Evolutionary conservation across 2,797 vertebrate species (phyloP).

Genomic region (Syngnathus acus): DNA sequence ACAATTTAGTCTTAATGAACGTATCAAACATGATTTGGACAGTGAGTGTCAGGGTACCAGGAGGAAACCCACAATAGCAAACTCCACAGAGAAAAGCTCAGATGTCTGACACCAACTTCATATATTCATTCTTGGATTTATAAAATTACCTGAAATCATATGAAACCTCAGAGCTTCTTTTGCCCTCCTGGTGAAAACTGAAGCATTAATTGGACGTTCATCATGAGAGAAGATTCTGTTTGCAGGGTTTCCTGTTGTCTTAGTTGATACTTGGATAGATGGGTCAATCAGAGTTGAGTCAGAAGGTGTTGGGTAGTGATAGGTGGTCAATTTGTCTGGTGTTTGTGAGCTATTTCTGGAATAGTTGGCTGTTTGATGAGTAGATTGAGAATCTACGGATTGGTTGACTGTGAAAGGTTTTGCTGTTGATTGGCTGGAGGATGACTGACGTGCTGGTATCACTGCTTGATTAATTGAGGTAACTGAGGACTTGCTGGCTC

Average conservation of each 20-base stretch:
- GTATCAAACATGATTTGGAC: too few species aligned
- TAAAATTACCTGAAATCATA: constrained; percentile 50
- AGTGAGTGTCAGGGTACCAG: neutral
- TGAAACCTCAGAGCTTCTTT: constrained; percentile 54
- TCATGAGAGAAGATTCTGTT: constrained; percentile 14
- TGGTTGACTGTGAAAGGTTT: constrained; percentile 13
- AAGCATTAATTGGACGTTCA: constrained; percentile 23
- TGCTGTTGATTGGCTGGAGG: neutral
- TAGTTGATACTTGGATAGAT: constrained; percentile 11
- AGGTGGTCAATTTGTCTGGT: constrained; percentile 9
- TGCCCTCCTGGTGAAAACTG: constrained; percentile 35
- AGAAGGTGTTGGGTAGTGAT: neutral
- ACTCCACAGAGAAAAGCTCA: neutral
- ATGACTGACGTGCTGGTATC: neutral
- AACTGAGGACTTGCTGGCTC: constrained; percentile 13
- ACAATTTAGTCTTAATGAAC: too few species aligned
- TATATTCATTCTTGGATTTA: neutral
- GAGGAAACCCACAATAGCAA: neutral
- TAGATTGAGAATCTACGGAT: constrained; percentile 5
- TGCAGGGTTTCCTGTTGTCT: constrained; percentile 1
- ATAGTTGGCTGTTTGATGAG: constrained; percentile 5
- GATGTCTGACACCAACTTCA: neutral
- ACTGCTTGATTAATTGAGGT: neutral
- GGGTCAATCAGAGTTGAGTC: constrained; percentile 16
- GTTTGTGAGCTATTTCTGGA: constrained; percentile 3